Percentiles rank a stretch among this genome's conserved stretches.
phyloP scores from a whole-genome alignment of 92 coral and sea anemone species.

The Virgularia gustaviana region DNA sequence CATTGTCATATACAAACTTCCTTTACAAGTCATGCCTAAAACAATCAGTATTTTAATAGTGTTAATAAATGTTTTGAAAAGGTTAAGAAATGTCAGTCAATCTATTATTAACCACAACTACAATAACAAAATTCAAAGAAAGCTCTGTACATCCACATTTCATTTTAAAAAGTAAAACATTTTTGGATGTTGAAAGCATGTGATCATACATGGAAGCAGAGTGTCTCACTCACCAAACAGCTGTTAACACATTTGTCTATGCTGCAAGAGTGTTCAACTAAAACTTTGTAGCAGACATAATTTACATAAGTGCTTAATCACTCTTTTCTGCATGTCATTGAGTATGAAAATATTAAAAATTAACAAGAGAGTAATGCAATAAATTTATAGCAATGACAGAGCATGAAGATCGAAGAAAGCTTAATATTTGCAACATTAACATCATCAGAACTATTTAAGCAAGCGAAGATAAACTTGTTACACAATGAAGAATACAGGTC shows the following conservation, averaged over 20 bases:
- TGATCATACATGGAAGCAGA: too few relatives aligned
- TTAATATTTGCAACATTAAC: constrained; percentile 6
- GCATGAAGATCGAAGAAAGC: not conserved
- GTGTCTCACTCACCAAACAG: too few relatives aligned
- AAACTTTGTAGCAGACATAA: not conserved
- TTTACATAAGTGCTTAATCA: not conserved
- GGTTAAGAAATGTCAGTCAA: not conserved
- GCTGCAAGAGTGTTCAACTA: too few relatives aligned
- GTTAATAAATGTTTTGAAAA: not conserved
- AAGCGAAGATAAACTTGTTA: not conserved
- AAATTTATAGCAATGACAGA: not conserved
- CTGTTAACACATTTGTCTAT: too few relatives aligned
- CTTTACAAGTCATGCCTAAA: not conserved
- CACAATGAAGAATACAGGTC: too few relatives aligned
- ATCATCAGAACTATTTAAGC: not conserved
- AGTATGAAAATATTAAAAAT: constrained; percentile 7
- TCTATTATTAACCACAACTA: not conserved
- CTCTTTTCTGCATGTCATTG: not conserved
- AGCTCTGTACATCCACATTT: too few relatives aligned
- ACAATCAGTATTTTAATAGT: constrained; percentile 1
- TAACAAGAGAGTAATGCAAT: not conserved
- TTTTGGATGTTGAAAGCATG: too few relatives aligned
- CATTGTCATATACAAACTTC: too few relatives aligned
- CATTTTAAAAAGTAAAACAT: too few relatives aligned
- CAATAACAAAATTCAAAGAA: not conserved